A percentile compares a stretch with the other conserved stretches of the same genome.
phyloP scores from a whole-genome alignment of 2,113 vertebrate species.

The Vimba vimba region DNA sequence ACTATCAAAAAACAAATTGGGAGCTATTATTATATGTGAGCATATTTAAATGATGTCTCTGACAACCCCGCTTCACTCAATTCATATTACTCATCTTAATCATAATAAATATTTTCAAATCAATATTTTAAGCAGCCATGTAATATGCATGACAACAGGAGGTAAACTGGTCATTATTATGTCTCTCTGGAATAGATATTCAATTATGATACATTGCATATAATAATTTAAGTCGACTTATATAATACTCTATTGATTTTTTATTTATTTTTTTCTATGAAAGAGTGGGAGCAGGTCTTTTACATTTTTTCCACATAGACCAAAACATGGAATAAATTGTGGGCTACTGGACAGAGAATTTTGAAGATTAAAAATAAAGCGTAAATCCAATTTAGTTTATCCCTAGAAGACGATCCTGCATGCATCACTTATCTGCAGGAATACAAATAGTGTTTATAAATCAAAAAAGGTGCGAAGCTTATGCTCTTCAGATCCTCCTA shows the following conservation, averaged over 20 bases:
- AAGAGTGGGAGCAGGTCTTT: not conserved
- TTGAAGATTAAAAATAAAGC: not conserved
- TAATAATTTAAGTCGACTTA: not conserved
- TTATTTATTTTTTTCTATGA: too few relatives aligned
- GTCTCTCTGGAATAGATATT: not conserved
- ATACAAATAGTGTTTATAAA: not conserved
- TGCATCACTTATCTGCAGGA: not conserved
- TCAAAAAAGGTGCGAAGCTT: not conserved
- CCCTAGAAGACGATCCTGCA: not conserved
- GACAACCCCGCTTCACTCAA: too few relatives aligned
- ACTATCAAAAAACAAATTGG: too few relatives aligned
- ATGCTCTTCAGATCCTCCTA: slow-evolving; percentile 13
- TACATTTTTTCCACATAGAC: not conserved
- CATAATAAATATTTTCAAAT: not conserved
- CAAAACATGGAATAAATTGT: not conserved
- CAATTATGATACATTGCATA: not conserved
- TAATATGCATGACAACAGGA: not conserved
- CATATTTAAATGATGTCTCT: too few relatives aligned
- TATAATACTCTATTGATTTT: not conserved
- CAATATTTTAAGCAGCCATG: not conserved
- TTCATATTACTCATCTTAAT: not conserved
- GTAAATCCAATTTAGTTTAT: not conserved
- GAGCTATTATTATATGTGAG: too few relatives aligned
- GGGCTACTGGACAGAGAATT: not conserved
- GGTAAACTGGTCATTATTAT: not conserved